Evolutionary conservation across 2,888 invertebrate species (phyloP).

Genomic region (Caenorhabditis uteleia): DNA sequence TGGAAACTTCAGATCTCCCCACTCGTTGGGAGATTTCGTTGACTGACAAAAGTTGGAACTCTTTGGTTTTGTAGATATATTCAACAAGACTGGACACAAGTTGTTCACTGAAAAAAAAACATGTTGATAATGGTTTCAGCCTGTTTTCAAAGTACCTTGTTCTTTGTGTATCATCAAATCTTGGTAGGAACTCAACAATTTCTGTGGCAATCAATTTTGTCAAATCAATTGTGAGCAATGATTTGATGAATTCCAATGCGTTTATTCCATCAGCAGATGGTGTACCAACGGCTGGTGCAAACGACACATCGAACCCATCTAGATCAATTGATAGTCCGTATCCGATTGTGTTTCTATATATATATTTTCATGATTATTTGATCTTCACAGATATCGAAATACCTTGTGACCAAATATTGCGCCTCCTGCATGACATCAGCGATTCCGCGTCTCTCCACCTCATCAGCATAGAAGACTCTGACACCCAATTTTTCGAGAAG

Average conservation of each 20-base stretch:
- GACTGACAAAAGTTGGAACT: constrained; percentile 44
- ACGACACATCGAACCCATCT: constrained; percentile 60
- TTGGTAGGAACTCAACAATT: constrained; percentile 62
- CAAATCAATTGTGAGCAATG: constrained; percentile 52
- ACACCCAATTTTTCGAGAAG: constrained; percentile 59
- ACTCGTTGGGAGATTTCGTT: constrained; percentile 24
- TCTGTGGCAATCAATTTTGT: constrained; percentile 59
- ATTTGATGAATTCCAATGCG: constrained; percentile 60
- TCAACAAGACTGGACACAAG: constrained; percentile 57
- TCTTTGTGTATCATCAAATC: constrained; percentile 49
- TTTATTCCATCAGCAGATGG: constrained; percentile 58
- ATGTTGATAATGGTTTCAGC: background rate
- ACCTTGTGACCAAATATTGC: constrained; percentile 51
- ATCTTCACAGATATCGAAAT: too few species aligned
- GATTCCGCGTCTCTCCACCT: constrained; percentile 57
- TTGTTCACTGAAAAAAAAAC: constrained; percentile 49
- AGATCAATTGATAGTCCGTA: constrained; percentile 63
- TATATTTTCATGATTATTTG: background rate
- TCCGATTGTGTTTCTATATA: constrained; percentile 52
- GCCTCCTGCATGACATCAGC: constrained; percentile 60
- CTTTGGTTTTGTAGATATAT: constrained; percentile 57
- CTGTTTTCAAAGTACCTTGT: constrained; percentile 35
- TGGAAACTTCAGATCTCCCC: constrained; percentile 10
- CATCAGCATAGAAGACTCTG: constrained; percentile 58
- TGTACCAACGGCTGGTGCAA: constrained; percentile 63